Percentiles rank a stretch among this genome's conserved stretches.
These are phyloP conservation scores for Hemitrygon akajei DNA, from an alignment of 2,797 vertebrate genomes.

Conservation along the genomic window DNA sequence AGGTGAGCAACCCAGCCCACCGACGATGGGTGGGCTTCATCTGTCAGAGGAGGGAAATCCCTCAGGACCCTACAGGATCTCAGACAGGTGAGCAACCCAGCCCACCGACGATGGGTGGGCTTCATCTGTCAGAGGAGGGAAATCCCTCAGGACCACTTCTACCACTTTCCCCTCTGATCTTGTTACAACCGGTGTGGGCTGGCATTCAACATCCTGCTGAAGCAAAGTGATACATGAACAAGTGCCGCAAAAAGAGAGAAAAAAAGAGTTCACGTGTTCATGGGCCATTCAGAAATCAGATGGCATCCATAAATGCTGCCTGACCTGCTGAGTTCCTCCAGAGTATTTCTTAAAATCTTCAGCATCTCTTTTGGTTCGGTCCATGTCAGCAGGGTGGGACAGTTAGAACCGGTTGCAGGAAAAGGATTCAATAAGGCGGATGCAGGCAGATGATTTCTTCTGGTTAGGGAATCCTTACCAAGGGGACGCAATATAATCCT, in stretches of 20 bases:
- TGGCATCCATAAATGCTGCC: no score
- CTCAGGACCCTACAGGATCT: not conserved
- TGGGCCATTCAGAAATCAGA: no score
- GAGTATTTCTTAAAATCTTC: no score
- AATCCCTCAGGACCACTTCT: not conserved
- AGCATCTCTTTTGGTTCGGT: no score
- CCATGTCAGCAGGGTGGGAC: no score
- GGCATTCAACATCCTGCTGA: not conserved
- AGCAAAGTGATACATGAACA: no score
- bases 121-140: not conserved
- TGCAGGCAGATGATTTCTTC: not conserved
- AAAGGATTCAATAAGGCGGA: not conserved
- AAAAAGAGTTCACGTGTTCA: no score
- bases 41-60: not conserved
- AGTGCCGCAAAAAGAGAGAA: no score
- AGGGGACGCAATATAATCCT: not conserved
- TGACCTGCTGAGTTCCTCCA: no score
- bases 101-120: no score
- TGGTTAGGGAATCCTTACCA: not conserved
- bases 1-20: not conserved
- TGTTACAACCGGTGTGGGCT: not conserved
- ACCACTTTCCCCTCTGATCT: no score
- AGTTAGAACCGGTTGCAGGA: not conserved
- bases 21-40: no score
- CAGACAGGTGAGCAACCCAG: not conserved